Conservation (phyloP, 1,140 invertebrate genomes). For the Meloidogyne floridensis region DNA sequence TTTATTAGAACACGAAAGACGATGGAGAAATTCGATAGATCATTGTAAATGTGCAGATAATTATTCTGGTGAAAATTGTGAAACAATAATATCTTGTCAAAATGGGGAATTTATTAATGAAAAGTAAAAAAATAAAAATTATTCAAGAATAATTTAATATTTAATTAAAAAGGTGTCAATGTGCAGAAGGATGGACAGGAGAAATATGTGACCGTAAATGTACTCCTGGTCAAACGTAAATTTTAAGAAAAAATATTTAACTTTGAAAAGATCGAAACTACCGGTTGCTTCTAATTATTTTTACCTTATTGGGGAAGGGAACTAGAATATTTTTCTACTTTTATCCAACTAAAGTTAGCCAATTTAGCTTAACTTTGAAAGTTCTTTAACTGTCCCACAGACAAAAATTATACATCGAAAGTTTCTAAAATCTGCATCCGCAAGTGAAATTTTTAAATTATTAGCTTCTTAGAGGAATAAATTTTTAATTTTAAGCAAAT, state of each 20-base stretch:
- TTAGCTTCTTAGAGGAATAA: too few species aligned
- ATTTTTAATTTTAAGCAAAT: too few species aligned
- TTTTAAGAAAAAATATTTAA: conserved; percentile 15
- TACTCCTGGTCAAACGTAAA: conserved; percentile 53
- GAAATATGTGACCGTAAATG: conserved; percentile 54
- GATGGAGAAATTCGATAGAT: conserved; percentile 47
- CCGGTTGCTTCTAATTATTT: neutral
- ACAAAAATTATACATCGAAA: too few species aligned
- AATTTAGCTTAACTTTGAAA: too few species aligned
- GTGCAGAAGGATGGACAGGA: conserved; percentile 52
- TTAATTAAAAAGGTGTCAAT: conserved; percentile 35
- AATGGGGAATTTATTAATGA: conserved; percentile 48
- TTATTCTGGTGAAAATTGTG: conserved; percentile 51
- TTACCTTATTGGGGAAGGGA: neutral
- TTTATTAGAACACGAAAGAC: conserved; percentile 45
- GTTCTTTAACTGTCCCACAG: too few species aligned
- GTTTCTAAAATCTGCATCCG: too few species aligned
- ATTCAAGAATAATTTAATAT: neutral
- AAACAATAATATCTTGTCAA: conserved; percentile 41
- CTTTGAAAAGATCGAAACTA: neutral
- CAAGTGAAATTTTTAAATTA: too few species aligned
- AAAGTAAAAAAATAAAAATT: conserved; percentile 13
- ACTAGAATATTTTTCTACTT: too few species aligned
- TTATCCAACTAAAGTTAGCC: too few species aligned
- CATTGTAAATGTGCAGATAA: conserved; percentile 45